Conservation (phyloP, 2,888 invertebrate species). For the Tortricodes alternella region DNA sequence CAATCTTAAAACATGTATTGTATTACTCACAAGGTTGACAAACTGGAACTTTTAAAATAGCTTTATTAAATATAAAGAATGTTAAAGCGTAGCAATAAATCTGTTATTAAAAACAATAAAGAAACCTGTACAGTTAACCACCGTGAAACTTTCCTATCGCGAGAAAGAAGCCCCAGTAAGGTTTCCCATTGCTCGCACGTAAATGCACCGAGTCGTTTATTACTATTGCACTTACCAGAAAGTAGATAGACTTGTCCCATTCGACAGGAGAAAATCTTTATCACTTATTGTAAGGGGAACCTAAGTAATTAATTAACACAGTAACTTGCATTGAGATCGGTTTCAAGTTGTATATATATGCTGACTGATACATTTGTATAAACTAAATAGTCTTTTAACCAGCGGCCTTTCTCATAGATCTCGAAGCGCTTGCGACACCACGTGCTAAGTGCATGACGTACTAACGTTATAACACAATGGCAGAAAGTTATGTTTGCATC, state of each 20-base stretch:
- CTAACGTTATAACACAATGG: constrained; percentile 34
- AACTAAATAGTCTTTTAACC: no score
- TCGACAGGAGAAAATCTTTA: constrained; percentile 2
- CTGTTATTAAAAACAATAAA: not conserved
- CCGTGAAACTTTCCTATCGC: constrained; percentile 22
- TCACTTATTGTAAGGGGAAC: constrained; percentile 6
- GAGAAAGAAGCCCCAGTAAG: constrained; percentile 11
- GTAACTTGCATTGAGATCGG: not conserved
- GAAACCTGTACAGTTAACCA: constrained; percentile 27
- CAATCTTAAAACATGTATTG: no score
- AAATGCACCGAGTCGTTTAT: constrained; percentile 1
- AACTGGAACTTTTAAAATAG: no score
- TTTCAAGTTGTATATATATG: not conserved
- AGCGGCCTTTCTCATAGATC: constrained; percentile 50
- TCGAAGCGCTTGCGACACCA: constrained; percentile 50
- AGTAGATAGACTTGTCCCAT: constrained; percentile 23
- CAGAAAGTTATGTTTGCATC: constrained; percentile 27
- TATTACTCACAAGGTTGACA: no score
- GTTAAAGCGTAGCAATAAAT: no score
- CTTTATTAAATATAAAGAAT: no score
- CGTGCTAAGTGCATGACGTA: constrained; percentile 38
- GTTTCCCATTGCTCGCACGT: constrained; percentile 11
- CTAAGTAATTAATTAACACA: not conserved
- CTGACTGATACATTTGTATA: not conserved
- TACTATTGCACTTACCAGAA: constrained; percentile 2